phyloP scores from a whole-genome alignment of 2,797 vertebrate genomes.

The Prionace glauca region DNA sequence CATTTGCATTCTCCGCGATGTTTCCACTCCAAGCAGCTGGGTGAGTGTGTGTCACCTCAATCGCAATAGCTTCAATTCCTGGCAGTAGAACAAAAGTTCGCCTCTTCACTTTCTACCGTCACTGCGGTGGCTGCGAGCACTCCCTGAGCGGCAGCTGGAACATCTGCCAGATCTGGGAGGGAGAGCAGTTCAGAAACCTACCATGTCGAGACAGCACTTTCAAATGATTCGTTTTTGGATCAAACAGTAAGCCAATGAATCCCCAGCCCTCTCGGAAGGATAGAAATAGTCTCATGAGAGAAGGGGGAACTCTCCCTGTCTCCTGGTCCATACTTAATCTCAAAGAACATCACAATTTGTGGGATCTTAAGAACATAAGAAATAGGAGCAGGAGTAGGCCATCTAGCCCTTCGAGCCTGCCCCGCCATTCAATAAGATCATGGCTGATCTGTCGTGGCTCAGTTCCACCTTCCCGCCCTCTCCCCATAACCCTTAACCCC shows the following conservation, averaged over 20 bases:
- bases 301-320: no score
- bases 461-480: no score
- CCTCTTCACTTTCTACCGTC: background rate
- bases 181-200: background rate
- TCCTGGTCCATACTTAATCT: background rate
- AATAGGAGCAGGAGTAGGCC: no score
- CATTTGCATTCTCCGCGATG: background rate
- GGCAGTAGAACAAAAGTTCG: background rate
- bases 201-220: background rate
- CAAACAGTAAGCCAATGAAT: background rate
- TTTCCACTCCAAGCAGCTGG: slow-evolving; percentile 20
- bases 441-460: no score
- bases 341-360: background rate
- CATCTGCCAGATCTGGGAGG: background rate
- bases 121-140: background rate
- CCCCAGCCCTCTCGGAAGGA: background rate
- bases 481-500: no score
- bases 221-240: background rate
- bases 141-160: background rate
- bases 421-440: no score
- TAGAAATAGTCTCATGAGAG: background rate
- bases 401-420: no score
- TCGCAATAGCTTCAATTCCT: background rate
- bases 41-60: background rate
- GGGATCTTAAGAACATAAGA: background rate